A percentile compares a stretch with the other conserved stretches of the same genome.
These are phyloP conservation scores for Podarcis muralis DNA, from an alignment of 2,113 vertebrate species.

Conservation along the genomic window DNA sequence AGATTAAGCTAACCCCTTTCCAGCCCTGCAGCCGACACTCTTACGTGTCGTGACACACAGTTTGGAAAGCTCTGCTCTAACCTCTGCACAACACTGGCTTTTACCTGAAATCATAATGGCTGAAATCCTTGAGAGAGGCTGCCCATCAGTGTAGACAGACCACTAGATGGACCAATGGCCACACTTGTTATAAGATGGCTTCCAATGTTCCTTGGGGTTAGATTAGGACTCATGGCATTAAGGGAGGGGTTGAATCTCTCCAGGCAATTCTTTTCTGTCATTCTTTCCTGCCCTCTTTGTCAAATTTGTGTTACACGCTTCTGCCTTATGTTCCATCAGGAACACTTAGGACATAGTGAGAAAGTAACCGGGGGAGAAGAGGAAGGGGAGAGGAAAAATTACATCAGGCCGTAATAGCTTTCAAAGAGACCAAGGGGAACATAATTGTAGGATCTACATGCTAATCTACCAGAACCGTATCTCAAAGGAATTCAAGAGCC, in stretches of 20 bases:
- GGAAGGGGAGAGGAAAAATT: constrained; percentile 66
- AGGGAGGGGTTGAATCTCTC: background rate
- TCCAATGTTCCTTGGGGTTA: background rate
- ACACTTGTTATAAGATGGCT: too few relatives aligned
- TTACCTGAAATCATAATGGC: too few relatives aligned
- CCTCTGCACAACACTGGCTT: too few relatives aligned
- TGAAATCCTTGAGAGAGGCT: too few relatives aligned
- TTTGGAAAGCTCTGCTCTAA: too few relatives aligned
- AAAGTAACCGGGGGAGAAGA: constrained; percentile 58
- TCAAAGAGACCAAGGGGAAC: constrained; percentile 87
- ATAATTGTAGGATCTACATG: constrained; percentile 92
- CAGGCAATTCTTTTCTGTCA: constrained; percentile 37
- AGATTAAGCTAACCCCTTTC: too few relatives aligned
- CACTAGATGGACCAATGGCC: too few relatives aligned
- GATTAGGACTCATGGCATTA: background rate
- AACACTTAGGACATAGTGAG: constrained; percentile 78
- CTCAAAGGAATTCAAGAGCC: constrained; percentile 88
- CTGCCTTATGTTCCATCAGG: constrained; percentile 77
- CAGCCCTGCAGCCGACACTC: too few relatives aligned
- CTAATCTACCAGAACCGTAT: constrained; percentile 91
- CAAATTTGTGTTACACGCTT: constrained; percentile 43
- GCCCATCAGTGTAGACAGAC: too few relatives aligned
- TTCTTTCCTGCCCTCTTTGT: constrained; percentile 42
- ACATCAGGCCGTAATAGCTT: constrained; percentile 91
- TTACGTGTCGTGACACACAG: too few relatives aligned